Evolutionary conservation across 2,888 invertebrate genomes (phyloP), one percentile per base, ranked within the genome.

Genomic region (Lithophane socia): DNA sequence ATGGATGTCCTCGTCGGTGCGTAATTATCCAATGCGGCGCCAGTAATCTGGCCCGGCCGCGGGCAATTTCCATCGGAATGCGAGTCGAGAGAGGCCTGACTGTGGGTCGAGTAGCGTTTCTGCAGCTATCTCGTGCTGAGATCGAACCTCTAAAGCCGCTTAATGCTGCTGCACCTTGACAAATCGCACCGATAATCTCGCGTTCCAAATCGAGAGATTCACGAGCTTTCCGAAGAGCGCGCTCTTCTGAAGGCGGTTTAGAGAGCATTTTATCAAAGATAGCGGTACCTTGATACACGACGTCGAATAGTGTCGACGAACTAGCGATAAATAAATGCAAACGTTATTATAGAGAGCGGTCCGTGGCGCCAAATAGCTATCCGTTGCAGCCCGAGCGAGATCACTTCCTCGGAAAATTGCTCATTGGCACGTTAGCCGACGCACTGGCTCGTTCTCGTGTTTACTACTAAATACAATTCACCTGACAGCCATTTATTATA

Each of bases 1-100:
- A 95, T 95, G 93, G 92, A 93, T 95, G 95, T 95, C 95, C 94
- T 93, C 92, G 89, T 79, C 90, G 89, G 93, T 92, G 91, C 91
- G 94, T 94, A 95, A 95, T 95, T 95, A 95, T 92, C 92, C 91
- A 91, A 89, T 88, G 92, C 93, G 94, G 94, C 95, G 96, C 95
- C 95, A 93, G 92, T 92, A 91, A 93, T 93, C 93, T 92, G 91
- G 91, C 88, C 86, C 90, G 82, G 93, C 92, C 92, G 90, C 92
- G 85, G 91, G 94, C 93, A 94, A 94, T 94, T 94, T 94, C 92
- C 92, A 93, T 92, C 90, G 93, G 94, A 93, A 93, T 94, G 94
- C 92, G 90, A 92, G 91, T 88, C 88, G 89, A 89, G 89, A 87
- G 90, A 88, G 84, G 88, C 86, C 84, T 88, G 91, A 90, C 92